Evolutionary conservation across 2,888 invertebrate species (phyloP), one percentile per base, ranked within the genome.

Genomic region (Dicyrtomina minuta): DNA sequence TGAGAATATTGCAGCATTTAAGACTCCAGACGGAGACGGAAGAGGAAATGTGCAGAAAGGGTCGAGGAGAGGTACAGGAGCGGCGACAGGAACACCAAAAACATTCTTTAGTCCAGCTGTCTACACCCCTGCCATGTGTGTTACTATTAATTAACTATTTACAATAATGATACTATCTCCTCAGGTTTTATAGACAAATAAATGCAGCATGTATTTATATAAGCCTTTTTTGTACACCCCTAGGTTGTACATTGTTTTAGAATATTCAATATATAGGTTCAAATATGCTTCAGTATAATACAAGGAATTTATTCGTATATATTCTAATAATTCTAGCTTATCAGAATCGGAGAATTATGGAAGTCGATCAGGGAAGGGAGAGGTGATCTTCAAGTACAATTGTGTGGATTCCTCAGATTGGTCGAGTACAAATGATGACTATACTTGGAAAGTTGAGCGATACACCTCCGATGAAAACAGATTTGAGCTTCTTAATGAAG

Each of bases 331-430:
- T n/a, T n/a, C n/a, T n/a, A 68, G 68, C 15, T 51, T 51, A n/a
- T 55, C 61, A 24, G 51, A 61, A 22, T 68, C 83, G 0, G 79
- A 79, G 64, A 82, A 81, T 69, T 84, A 83, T 79, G 79, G 78
- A 33, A 78, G 79, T 10, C 77, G 84, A 24, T 82, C 81, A 41
- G 87, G 87, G 78, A 84, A 87, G 51, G 89, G 90, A 1, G 85
- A 87, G 64, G 85, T 87, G 15, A 84, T 89, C 24, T 85, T 72
- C n/a, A 71, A 71, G 8, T 77, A 74, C 62, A 75, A 75, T 58
- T 72, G 72, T 60, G 71, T 70, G 53, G 75, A 75, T 49, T 72
- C 73, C 1, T 66, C 70, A 3, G 67, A 68, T 26, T 76, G 76
- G 76, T 39, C 51, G 1, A 49, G 8, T 15, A 17, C 22, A 6